A percentile compares a stretch with the other conserved stretches of the same genome.
phyloP scores from a whole-genome alignment of 2,113 vertebrate genomes.

The Paracanthobrama guichenoti region DNA sequence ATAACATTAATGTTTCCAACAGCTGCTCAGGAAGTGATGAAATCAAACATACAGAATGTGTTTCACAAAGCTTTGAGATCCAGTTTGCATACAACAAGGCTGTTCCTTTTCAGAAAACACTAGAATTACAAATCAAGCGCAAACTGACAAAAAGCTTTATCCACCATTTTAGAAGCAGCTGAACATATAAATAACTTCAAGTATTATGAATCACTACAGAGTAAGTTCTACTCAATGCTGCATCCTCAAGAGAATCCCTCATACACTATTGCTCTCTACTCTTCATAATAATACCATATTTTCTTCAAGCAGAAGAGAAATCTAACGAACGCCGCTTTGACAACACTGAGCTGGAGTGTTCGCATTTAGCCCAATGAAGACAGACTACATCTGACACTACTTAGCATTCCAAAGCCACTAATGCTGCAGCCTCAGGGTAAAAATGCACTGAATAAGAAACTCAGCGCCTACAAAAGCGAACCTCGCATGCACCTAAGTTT shows the following conservation, averaged over 20 bases:
- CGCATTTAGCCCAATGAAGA: slow-evolving; percentile 20
- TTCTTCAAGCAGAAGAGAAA: slow-evolving; percentile 37
- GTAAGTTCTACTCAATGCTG: slow-evolving; percentile 3
- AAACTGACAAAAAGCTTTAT: neutral
- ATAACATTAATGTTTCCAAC: neutral
- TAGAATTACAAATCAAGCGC: slow-evolving; percentile 33
- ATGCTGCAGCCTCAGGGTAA: slow-evolving; percentile 28
- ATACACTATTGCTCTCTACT: slow-evolving; percentile 1
- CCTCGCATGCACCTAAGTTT: neutral
- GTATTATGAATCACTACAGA: slow-evolving; percentile 24
- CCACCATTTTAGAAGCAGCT: neutral
- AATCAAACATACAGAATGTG: slow-evolving; percentile 13
- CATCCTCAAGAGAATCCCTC: slow-evolving; percentile 28
- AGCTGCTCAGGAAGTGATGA: neutral
- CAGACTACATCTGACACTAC: slow-evolving; percentile 32
- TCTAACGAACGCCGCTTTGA: slow-evolving; percentile 6
- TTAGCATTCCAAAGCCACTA: slow-evolving; percentile 25
- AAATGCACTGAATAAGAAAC: slow-evolving; percentile 20
- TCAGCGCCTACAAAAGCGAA: neutral
- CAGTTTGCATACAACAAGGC: slow-evolving; percentile 13
- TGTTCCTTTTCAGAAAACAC: slow-evolving; percentile 7
- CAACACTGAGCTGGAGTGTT: slow-evolving; percentile 29
- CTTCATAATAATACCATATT: slow-evolving; percentile 39
- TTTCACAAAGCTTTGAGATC: neutral
- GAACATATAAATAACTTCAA: slow-evolving; percentile 26